A percentile compares a stretch with the other conserved stretches of the same genome.
These are phyloP conservation scores for Mesorhabditis spiculigera DNA, from an alignment of 2,888 invertebrate genomes.

Conservation along the genomic window DNA sequence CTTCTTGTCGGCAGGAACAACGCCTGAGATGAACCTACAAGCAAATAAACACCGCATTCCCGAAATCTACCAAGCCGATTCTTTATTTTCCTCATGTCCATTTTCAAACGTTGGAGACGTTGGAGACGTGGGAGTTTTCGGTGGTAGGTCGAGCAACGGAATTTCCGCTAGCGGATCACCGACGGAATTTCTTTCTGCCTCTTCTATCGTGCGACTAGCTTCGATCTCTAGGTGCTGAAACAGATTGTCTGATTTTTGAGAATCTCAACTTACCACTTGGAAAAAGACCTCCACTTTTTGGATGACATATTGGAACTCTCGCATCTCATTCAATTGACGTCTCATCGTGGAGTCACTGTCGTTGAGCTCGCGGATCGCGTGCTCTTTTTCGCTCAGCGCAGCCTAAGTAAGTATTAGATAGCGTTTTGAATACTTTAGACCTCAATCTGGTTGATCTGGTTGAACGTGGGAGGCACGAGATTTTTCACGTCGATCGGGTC, in stretches of 20 bases:
- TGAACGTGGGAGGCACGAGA: slow-evolving; percentile 86
- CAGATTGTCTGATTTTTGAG: neutral
- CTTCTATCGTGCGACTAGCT: slow-evolving; percentile 8
- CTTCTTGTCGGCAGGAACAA: slow-evolving; percentile 84
- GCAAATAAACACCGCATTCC: neutral
- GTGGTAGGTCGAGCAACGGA: slow-evolving; percentile 17
- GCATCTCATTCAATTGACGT: slow-evolving; percentile 28
- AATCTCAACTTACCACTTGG: slow-evolving; percentile 32
- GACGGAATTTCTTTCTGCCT: slow-evolving; percentile 10
- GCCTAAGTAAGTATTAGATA: slow-evolving; percentile 13
- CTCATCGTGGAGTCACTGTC: slow-evolving; percentile 35
- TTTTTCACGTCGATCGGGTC: slow-evolving; percentile 59
- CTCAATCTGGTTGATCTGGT: slow-evolving; percentile 97
- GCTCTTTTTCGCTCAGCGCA: slow-evolving; percentile 29
- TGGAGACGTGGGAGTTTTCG: neutral
- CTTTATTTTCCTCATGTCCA: neutral
- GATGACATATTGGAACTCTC: slow-evolving; percentile 29
- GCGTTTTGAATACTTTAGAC: slow-evolving; percentile 61
- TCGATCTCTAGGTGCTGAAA: slow-evolving; percentile 16
- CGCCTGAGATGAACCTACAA: slow-evolving; percentile 88
- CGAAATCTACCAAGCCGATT: neutral
- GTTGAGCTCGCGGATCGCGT: slow-evolving; percentile 41
- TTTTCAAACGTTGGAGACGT: slow-evolving; percentile 20
- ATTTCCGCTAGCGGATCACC: slow-evolving; percentile 18
- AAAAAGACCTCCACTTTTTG: slow-evolving; percentile 42